Evolutionary conservation across 2,113 vertebrate genomes (phyloP).

Genomic region (Sphyrna mokarran): DNA sequence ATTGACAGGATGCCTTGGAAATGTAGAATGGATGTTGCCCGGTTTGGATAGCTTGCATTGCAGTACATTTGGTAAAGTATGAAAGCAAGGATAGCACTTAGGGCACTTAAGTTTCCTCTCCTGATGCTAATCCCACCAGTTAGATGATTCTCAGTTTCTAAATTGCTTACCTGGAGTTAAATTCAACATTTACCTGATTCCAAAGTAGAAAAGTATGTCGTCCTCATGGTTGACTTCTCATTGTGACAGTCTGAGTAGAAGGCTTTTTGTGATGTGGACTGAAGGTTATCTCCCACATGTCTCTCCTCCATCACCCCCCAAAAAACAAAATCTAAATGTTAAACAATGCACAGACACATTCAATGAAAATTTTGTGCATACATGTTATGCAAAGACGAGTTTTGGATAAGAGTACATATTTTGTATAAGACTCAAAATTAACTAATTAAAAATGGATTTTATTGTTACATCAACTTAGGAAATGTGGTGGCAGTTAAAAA

Average conservation of each 20-base stretch:
- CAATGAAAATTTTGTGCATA: neutral
- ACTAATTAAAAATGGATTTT: slow-evolving; percentile 47
- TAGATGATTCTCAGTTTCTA: neutral
- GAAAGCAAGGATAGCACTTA: neutral
- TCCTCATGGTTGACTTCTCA: neutral
- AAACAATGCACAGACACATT: neutral
- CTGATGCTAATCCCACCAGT: neutral
- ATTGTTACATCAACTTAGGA: slow-evolving; percentile 51
- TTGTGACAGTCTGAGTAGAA: neutral
- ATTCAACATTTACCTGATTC: neutral
- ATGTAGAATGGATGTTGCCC: neutral
- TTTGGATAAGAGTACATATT: neutral
- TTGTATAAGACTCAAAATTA: neutral
- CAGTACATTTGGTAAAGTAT: neutral
- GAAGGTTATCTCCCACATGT: neutral
- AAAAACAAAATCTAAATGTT: neutral
- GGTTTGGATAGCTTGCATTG: neutral
- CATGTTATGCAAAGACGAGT: neutral
- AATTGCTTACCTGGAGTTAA: neutral
- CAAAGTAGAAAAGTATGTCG: neutral
- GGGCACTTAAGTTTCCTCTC: neutral
- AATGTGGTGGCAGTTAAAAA: slow-evolving; percentile 45
- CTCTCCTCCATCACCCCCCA: neutral
- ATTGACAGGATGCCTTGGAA: neutral
- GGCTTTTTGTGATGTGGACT: neutral